Percentiles rank a stretch among this genome's conserved stretches.
Evolutionary conservation across 92 coral and sea anemone species (phyloP).

Genomic region (Scolanthus callimorphus): DNA sequence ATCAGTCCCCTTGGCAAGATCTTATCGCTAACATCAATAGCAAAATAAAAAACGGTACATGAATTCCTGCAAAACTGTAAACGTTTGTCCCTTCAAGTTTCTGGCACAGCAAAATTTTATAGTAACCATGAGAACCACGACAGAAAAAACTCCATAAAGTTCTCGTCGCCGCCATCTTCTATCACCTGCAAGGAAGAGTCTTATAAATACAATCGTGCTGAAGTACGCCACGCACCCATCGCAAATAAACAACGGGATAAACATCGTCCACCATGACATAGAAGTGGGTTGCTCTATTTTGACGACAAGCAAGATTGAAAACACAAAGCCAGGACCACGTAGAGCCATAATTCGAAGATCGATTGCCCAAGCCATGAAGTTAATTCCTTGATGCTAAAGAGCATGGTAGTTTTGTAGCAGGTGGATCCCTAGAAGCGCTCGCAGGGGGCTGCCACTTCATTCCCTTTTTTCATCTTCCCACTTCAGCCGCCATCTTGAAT

Average conservation of each 20-base stretch:
- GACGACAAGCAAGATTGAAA: slow-evolving; percentile 80
- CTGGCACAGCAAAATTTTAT: slow-evolving; percentile 76
- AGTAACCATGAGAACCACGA: too few relatives aligned
- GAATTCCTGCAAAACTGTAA: slow-evolving; percentile 72
- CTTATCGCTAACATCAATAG: slow-evolving; percentile 79
- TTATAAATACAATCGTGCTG: slow-evolving; percentile 86
- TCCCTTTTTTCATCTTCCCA: too few relatives aligned
- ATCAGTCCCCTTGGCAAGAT: slow-evolving; percentile 82
- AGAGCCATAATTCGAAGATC: slow-evolving; percentile 94
- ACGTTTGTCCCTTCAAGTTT: slow-evolving; percentile 60
- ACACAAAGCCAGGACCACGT: slow-evolving; percentile 62
- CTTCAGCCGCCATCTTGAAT: too few relatives aligned
- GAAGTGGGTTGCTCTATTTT: slow-evolving; percentile 67
- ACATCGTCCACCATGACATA: slow-evolving; percentile 94
- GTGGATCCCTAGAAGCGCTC: too few relatives aligned
- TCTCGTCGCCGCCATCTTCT: slow-evolving; percentile 80
- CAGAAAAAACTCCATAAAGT: slow-evolving; percentile 86
- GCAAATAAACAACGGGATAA: slow-evolving; percentile 86
- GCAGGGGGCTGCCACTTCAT: too few relatives aligned
- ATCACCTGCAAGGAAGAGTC: slow-evolving; percentile 79
- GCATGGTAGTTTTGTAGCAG: too few relatives aligned
- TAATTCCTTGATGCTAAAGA: slow-evolving; percentile 80
- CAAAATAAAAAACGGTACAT: slow-evolving; percentile 84
- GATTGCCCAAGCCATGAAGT: slow-evolving; percentile 94
- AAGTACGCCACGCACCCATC: slow-evolving; percentile 97